A percentile compares a stretch with the other conserved stretches of the same genome.
Conservation (phyloP, 2,888 invertebrate genomes). For the Tryphoninae sp. region DNA sequence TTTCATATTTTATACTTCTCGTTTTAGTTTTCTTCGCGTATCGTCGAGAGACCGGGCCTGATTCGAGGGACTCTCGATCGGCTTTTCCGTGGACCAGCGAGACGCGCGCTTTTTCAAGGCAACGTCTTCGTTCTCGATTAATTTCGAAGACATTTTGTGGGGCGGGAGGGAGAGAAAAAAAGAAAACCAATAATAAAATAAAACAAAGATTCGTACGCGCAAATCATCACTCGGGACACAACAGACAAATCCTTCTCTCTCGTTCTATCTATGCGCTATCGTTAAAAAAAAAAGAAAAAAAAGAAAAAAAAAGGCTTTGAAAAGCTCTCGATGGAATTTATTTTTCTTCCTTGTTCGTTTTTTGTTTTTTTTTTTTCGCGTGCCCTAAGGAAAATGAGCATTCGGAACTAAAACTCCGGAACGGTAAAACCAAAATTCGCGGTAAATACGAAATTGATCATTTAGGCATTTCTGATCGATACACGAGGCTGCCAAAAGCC, state of each 20-base stretch:
- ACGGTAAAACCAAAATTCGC: conserved; percentile 34
- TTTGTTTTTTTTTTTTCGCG: not conserved
- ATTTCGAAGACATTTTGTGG: not conserved
- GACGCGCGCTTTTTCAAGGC: not conserved
- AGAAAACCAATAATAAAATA: conserved; percentile 34
- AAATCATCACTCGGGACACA: conserved; percentile 2
- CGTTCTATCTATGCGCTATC: not conserved
- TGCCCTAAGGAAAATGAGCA: conserved; percentile 40
- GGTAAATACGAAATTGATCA: conserved; percentile 53
- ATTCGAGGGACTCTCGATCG: conserved; percentile 18
- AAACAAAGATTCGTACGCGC: conserved; percentile 42
- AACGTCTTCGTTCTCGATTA: not conserved
- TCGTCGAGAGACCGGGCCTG: conserved; percentile 26
- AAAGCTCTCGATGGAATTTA: not conserved
- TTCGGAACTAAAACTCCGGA: conserved; percentile 30
- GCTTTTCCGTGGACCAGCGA: conserved; percentile 6
- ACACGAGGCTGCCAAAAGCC: conserved; percentile 31
- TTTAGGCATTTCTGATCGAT: conserved; percentile 57
- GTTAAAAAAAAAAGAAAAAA: not conserved
- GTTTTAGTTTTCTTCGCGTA: not conserved
- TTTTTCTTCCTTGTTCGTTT: not conserved
- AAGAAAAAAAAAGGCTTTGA: not conserved
- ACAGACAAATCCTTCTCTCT: not conserved
- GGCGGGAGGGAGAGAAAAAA: conserved; percentile 17
- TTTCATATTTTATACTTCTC: not conserved